Conservation (phyloP, 2,113 vertebrate genomes). For the Hydrochoerus hydrochaeris region DNA sequence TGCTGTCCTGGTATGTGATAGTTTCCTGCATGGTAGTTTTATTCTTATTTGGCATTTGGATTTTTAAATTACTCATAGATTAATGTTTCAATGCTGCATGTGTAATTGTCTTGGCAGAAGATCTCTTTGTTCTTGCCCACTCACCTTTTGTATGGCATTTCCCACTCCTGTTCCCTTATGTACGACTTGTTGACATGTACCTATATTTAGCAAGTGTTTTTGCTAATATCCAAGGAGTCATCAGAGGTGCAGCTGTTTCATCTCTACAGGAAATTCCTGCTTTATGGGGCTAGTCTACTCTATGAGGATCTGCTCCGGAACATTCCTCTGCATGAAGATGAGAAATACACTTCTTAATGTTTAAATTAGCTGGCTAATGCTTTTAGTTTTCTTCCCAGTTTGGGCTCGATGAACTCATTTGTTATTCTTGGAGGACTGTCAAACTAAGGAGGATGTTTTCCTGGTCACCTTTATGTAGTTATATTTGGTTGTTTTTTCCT, state of each 20-base stretch:
- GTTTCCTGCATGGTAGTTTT: constrained; percentile 66
- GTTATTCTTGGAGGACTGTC: constrained; percentile 75
- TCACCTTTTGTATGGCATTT: constrained; percentile 74
- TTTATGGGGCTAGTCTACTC: constrained; percentile 30
- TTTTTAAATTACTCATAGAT: constrained; percentile 68
- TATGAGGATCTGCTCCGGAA: constrained; percentile 38
- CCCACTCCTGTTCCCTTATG: constrained; percentile 73
- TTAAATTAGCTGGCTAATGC: constrained; percentile 71
- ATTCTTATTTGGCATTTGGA: constrained; percentile 73
- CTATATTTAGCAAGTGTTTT: constrained; percentile 81
- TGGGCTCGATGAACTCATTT: constrained; percentile 71
- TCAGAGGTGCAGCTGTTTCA: constrained; percentile 75
- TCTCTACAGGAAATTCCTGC: constrained; percentile 72
- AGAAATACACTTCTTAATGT: constrained; percentile 67
- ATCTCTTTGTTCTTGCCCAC: constrained; percentile 77
- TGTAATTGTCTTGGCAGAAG: constrained; percentile 75
- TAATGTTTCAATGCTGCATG: neutral
- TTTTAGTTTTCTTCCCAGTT: neutral
- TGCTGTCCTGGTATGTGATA: constrained; percentile 8
- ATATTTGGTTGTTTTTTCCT: constrained; percentile 77
- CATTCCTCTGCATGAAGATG: constrained; percentile 52
- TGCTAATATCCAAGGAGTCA: constrained; percentile 79
- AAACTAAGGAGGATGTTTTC: constrained; percentile 73
- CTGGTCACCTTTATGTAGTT: constrained; percentile 62
- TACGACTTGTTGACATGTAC: constrained; percentile 74